Conservation (phyloP, 2,113 vertebrate species). For the Bagarius yarrelli region DNA sequence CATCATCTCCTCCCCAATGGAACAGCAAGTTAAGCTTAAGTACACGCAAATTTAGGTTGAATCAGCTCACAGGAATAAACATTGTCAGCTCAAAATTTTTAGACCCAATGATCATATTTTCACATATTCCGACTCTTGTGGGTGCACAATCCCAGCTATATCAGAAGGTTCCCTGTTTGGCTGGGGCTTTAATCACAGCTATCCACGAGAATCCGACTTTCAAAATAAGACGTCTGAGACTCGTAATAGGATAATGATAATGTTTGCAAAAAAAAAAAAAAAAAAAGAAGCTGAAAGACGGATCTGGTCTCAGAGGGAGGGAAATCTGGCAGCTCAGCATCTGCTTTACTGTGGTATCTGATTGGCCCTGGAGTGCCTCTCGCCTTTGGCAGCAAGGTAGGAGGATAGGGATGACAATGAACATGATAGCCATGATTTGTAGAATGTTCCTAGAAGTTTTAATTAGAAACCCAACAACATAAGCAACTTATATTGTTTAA, state of each 20-base stretch:
- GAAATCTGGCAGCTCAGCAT: not conserved
- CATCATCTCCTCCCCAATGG: not conserved
- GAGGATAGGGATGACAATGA: no score
- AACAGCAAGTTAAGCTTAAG: not conserved
- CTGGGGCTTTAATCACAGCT: not conserved
- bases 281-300: not conserved
- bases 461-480: no score
- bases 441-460: no score
- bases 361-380: not conserved
- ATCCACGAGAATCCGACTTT: not conserved
- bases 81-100: not conserved
- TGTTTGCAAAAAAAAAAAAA: not conserved
- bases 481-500: not conserved
- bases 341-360: not conserved
- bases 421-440: no score
- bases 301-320: not conserved
- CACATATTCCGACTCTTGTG: not conserved
- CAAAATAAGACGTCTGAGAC: not conserved
- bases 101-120: not conserved
- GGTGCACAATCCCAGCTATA: not conserved
- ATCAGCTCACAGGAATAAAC: not conserved
- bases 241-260: not conserved
- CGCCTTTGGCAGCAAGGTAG: not conserved
- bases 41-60: not conserved
- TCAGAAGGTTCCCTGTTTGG: not conserved